Base-by-base conservation (phyloP, 2,888 invertebrate genomes). In the Rhagophthalmus giganteus region DNA sequence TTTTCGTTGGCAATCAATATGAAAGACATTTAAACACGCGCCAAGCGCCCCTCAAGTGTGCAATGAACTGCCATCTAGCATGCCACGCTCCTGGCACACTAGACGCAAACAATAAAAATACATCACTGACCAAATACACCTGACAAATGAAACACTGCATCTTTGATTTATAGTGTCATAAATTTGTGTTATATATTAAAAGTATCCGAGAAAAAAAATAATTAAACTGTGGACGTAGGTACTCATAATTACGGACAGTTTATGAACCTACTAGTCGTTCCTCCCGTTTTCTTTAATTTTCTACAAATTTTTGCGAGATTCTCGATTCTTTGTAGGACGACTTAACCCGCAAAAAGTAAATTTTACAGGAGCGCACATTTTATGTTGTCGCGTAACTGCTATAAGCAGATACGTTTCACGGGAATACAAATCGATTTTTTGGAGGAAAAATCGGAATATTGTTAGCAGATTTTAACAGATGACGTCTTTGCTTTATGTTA, bases 81-180 rank as follows among this genome's bases (percentile, higher is more conserved):
- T 72, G 72, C 71, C 63, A 69, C 55, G 61, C 59, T 64, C 60
- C 63, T 61, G 63, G 61, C 63, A 63, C 66, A 69, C 67, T 67
- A 68, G 66, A 67, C 60, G 61, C 55, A 59, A 66, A 72, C 73
- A 73, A 73, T 74, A 73, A 73, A 73, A 73, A 73, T 73, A 71
- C 72, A 73, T 73, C 73, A 73, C 66, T 67, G 66, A 67, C 71
- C 70, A 70, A 73, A 72, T 67, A 72, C 73, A 74, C 72, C 71
- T 75, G 75, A 75, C 75, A 75, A 74, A 74, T 73, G 73, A 74
- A 74, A 74, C 73, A 73, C 67, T 72, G 72, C 72, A 68, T 69
- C 71, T 70, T 71, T 75, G 75, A 75, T 74, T 74, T 74, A 74
- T 70, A 52, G 54, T 54, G 61, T 64, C 68, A 69, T 74, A 75